Evolutionary conservation across 2,888 invertebrate genomes (phyloP).

Genomic region (Pardosa pseudoannulata): DNA sequence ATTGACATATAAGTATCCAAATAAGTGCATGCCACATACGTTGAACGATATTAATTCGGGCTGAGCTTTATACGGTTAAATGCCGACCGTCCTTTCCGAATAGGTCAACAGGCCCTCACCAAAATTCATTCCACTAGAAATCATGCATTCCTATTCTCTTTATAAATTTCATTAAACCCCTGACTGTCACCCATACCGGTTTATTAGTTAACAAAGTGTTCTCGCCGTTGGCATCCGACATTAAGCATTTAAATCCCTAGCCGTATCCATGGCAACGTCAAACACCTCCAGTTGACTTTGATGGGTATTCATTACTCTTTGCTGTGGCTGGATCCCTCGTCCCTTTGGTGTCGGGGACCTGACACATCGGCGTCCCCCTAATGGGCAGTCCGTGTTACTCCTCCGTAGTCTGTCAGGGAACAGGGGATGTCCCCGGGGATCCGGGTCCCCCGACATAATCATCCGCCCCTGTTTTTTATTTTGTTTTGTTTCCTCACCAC

Average conservation of each 20-base stretch:
- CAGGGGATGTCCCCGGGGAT: slow-evolving; percentile 32
- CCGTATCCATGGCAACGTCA: slow-evolving; percentile 44
- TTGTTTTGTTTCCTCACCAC: background rate
- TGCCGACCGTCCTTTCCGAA: background rate
- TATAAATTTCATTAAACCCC: slow-evolving; percentile 59
- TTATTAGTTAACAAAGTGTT: slow-evolving; percentile 22
- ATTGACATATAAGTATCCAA: no score
- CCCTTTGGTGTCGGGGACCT: slow-evolving; percentile 36
- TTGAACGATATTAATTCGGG: background rate
- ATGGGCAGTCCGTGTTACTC: slow-evolving; percentile 63
- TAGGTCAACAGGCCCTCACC: background rate
- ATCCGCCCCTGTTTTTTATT: slow-evolving; percentile 9
- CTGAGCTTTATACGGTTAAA: background rate
- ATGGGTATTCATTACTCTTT: slow-evolving; percentile 63
- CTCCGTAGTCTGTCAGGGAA: slow-evolving; percentile 45
- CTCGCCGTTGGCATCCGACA: slow-evolving; percentile 26
- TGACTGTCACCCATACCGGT: slow-evolving; percentile 34
- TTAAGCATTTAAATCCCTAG: slow-evolving; percentile 65
- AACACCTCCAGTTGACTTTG: slow-evolving; percentile 24
- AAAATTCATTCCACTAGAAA: background rate
- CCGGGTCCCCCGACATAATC: background rate
- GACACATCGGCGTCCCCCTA: slow-evolving; percentile 54
- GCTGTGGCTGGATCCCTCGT: slow-evolving; percentile 8
- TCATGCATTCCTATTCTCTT: slow-evolving; percentile 3
- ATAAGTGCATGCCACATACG: no score